Evolutionary conservation across 2,888 invertebrate species (phyloP), one percentile per base, ranked within the genome.

Genomic region (Latrodectus elegans): DNA sequence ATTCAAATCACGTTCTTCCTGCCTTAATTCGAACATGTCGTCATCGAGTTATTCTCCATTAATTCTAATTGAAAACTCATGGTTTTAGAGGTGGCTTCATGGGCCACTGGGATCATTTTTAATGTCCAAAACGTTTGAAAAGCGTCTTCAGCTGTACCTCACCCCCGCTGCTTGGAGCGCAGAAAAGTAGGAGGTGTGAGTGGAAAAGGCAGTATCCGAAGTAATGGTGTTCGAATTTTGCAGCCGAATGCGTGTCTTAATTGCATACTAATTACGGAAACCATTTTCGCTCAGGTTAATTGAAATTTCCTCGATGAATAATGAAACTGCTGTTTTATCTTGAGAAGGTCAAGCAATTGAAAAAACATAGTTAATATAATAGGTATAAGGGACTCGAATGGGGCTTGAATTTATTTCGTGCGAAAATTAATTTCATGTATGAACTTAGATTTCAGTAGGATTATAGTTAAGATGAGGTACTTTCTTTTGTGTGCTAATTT

Each of bases 201-300:
- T 12, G 71, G 38, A 49, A 51, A 14, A 51, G 49, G 14, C 71
- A 4, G 26, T 71, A 4, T 15, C 38, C 49, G 51, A 12, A 22
- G 51, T 67, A 74, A 82, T 55, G 73, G 67, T 67, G 71, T 68
- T 74, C 53, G 52, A 53, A 15, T 38, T 51, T 82, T 74, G n/a
- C 67, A 74, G 52, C 26, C 74, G 53, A 53, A 82, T 82, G 74
- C 74, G 38, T 73, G 15, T 49, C 55, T 82, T 82, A 82, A 82
- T 82, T 82, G 74, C 73, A 22, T 55, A 67, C 74, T 82, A 81
- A 81, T 81, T 81, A 73, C 73, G 73, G 73, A 81, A 81, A 81
- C 80, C 72, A 74, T 82, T 82, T 82, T 82, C 81, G 74, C 81
- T 65, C 67, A 67, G 67, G 53, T 74, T 82, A 82, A 82, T 82